Evolutionary conservation across 2,113 vertebrate species (phyloP), one percentile per base, ranked within the genome.

Genomic region (Coracopsis vasa): DNA sequence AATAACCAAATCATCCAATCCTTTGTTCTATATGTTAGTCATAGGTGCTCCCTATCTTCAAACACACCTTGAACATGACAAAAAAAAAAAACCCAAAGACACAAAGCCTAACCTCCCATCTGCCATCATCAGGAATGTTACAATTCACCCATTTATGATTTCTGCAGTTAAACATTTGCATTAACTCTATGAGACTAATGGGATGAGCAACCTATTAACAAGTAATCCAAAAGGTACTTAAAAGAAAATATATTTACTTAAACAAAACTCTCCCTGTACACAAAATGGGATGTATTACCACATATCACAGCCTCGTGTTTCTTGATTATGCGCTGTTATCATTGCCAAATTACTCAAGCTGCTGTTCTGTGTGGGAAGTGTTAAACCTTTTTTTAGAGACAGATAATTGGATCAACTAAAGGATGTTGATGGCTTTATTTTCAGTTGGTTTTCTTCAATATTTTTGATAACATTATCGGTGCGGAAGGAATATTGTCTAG

Each of bases 331-430:
- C 80, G 13, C 92, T 95, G 98, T 62, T 92, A 96, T 86, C 77
- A 69, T 56, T 94, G 94, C 96, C 96, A 97, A 78, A 89, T 97
- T 92, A 88, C 96, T 89, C 87, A 91, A 96, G 94, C 96, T 95
- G 95, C 96, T 97, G 96, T 94, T 92, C 93, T 12, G 81, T 29
- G 95, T 97, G 95, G 96, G 98, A 98, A 94, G 98, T 96, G 97
- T 97, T 96, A 95, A 97, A 86, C 82, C 79, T 87, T 96, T 98
- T 96, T 98, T 95, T 96, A 98, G 97, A 95, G 85, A 94, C 94
- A 95, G 97, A 97, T 97, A 98, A 98, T 97, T 97, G 93, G 96
- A 95, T 95, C 78, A 54, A 62, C 87, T 79, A 85, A 94, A 92
- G 93, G 93, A 97, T 95, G 92, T 88, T 69, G 94, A 90, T 80